phyloP scores from a whole-genome alignment of 2,113 vertebrate species.

The Takifugu flavidus region DNA sequence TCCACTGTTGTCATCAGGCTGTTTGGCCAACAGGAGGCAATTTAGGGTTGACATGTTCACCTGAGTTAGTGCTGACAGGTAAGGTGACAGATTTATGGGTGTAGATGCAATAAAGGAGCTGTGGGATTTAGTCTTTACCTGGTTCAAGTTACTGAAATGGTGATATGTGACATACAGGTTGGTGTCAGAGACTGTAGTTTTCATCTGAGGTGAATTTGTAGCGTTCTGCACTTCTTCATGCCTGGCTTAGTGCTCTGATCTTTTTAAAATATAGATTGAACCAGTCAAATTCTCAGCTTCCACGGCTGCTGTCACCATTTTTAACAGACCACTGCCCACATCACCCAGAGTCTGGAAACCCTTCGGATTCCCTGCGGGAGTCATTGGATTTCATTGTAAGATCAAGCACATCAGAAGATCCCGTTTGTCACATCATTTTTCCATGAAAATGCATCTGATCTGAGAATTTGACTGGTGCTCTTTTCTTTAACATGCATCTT shows the following conservation, averaged over 20 bases:
- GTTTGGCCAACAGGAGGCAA: too few species aligned
- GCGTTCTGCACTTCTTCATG: constrained; percentile 18
- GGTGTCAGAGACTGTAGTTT: constrained; percentile 11
- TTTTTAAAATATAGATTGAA: neutral
- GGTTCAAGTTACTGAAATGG: constrained; percentile 21
- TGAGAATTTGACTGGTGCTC: constrained; percentile 31
- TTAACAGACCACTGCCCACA: constrained; percentile 16
- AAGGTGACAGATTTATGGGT: constrained; percentile 21
- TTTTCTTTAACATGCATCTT: constrained; percentile 1
- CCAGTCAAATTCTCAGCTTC: constrained; percentile 28
- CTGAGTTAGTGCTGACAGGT: constrained; percentile 22
- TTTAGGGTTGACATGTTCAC: too few species aligned
- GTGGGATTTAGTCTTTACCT: too few species aligned
- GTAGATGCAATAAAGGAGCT: constrained; percentile 2
- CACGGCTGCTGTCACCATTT: constrained; percentile 25
- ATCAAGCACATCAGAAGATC: constrained; percentile 10
- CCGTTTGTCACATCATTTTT: constrained; percentile 1
- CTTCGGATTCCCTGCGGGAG: too few species aligned
- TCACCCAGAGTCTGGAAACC: constrained; percentile 6
- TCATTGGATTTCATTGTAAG: neutral
- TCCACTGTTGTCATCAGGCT: too few species aligned
- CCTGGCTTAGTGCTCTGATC: neutral
- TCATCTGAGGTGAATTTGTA: constrained; percentile 27
- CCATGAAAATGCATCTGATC: neutral
- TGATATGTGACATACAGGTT: constrained; percentile 36